Conservation (phyloP, 1,140 invertebrate species). For the Drosophila pseudoobscura region DNA sequence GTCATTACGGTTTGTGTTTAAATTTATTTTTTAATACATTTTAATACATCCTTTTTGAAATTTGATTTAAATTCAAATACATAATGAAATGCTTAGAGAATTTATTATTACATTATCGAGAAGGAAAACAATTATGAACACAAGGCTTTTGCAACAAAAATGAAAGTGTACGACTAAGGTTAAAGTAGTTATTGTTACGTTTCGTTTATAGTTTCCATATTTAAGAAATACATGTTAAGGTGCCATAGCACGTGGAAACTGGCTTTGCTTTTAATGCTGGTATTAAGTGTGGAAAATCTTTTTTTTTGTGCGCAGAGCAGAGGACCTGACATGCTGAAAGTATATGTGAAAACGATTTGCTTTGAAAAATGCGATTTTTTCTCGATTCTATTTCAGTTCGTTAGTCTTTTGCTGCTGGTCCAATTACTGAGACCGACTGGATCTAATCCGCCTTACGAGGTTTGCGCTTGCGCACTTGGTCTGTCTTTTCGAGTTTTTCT, state of each 20-base stretch:
- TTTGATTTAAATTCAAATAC: conserved; percentile 56
- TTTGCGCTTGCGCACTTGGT: conserved; percentile 86
- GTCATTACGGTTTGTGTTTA: conserved; percentile 29
- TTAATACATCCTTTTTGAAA: conserved; percentile 61
- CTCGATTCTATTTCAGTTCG: conserved; percentile 46
- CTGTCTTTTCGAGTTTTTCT: conserved; percentile 69
- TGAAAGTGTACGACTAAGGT: conserved; percentile 46
- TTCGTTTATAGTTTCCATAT: conserved; percentile 45
- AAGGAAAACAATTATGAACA: conserved; percentile 42
- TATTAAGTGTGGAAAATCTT: conserved; percentile 23
- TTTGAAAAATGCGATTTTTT: conserved; percentile 19
- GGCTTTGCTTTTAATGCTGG: conserved; percentile 15
- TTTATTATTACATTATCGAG: conserved; percentile 21
- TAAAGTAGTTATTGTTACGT: conserved; percentile 69
- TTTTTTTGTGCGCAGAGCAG: conserved; percentile 39
- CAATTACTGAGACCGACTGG: conserved; percentile 20
- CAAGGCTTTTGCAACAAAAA: conserved; percentile 38
- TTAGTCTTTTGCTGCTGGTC: conserved; percentile 70
- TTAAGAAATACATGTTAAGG: conserved; percentile 62
- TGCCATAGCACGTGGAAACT: conserved; percentile 9
- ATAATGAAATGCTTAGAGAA: conserved; percentile 44
- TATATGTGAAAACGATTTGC: conserved; percentile 10
- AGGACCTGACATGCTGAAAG: conserved; percentile 12
- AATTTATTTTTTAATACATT: conserved; percentile 63
- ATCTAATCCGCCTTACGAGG: conserved; percentile 86